A percentile compares a stretch with the other conserved stretches of the same genome.
phyloP scores from a whole-genome alignment of 2,888 invertebrate genomes.

The Cryptophagus acutangulus region DNA sequence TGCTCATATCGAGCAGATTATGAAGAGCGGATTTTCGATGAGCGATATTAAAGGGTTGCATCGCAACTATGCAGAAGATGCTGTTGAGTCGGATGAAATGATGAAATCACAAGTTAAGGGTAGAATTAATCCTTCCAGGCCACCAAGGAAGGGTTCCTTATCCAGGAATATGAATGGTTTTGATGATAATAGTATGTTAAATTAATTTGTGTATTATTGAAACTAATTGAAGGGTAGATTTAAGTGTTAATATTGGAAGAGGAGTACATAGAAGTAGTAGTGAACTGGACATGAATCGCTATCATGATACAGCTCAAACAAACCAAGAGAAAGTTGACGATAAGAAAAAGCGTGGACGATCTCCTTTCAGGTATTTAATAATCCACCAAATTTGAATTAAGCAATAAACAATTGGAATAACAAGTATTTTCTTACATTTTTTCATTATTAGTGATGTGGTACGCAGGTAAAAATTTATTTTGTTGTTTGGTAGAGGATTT shows the following conservation, averaged over 20 bases:
- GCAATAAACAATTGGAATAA: slow-evolving; percentile 2
- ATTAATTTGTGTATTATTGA: slow-evolving; percentile 1
- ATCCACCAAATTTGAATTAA: too few species aligned
- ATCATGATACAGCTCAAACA: slow-evolving; percentile 53
- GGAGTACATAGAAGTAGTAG: slow-evolving; percentile 67
- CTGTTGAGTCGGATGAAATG: slow-evolving; percentile 64
- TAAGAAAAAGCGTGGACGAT: slow-evolving; percentile 77
- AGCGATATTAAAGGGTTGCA: slow-evolving; percentile 89
- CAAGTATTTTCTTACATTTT: slow-evolving; percentile 13
- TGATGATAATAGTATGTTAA: slow-evolving; percentile 37
- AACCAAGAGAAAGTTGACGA: slow-evolving; percentile 37
- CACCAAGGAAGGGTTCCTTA: slow-evolving; percentile 72
- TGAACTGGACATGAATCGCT: slow-evolving; percentile 70
- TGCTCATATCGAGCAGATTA: slow-evolving; percentile 84
- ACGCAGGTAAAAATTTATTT: slow-evolving; percentile 19
- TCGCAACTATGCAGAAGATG: slow-evolving; percentile 80
- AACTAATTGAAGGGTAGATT: slow-evolving; percentile 19
- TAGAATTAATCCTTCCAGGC: slow-evolving; percentile 55
- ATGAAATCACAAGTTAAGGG: slow-evolving; percentile 45
- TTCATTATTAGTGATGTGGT: slow-evolving; percentile 21
- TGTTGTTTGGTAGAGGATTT: not conserved
- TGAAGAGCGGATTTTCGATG: slow-evolving; percentile 86
- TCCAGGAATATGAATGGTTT: slow-evolving; percentile 50
- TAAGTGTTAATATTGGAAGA: slow-evolving; percentile 33
- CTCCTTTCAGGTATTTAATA: slow-evolving; percentile 74